Percentiles rank a stretch among this genome's conserved stretches.
These are phyloP conservation scores for Formica exsecta DNA, from an alignment of 1,140 invertebrate species.

Conservation along the genomic window DNA sequence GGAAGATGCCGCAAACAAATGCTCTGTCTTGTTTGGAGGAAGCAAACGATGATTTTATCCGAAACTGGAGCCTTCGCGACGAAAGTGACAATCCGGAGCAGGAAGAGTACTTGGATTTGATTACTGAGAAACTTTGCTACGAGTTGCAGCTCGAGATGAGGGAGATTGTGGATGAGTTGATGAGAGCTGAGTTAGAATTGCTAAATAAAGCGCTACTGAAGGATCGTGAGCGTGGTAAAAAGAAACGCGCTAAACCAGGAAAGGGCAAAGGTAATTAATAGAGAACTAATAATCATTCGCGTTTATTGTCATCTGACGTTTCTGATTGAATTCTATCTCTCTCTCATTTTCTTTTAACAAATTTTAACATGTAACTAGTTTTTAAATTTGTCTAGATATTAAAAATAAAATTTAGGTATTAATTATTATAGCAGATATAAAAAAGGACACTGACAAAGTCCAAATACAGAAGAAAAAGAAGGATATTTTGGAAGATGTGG, in stretches of 20 bases:
- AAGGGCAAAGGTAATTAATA: background rate
- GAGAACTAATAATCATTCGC: background rate
- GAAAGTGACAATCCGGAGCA: slow-evolving; percentile 84
- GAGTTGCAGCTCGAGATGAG: slow-evolving; percentile 87
- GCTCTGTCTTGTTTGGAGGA: slow-evolving; percentile 79
- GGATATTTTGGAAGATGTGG: slow-evolving; percentile 87
- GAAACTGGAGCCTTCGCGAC: slow-evolving; percentile 84
- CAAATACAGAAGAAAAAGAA: slow-evolving; percentile 85
- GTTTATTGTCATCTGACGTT: no score
- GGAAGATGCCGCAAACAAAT: slow-evolving; percentile 80
- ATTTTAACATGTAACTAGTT: background rate
- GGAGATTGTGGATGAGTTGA: slow-evolving; percentile 87
- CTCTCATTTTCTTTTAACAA: background rate
- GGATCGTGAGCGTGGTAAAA: slow-evolving; percentile 78
- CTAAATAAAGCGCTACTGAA: slow-evolving; percentile 86
- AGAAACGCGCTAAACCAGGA: background rate
- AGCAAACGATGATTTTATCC: slow-evolving; percentile 82
- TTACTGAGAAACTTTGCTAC: slow-evolving; percentile 86
- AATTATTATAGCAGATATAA: background rate
- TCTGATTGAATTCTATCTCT: background rate
- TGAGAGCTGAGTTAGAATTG: slow-evolving; percentile 87
- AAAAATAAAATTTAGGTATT: slow-evolving; percentile 12
- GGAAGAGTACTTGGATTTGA: slow-evolving; percentile 85
- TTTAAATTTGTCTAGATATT: background rate
- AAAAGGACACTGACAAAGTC: background rate